These are phyloP conservation scores for Gortyna flavago DNA, from an alignment of 2,888 invertebrate species.

Conservation along the genomic window DNA sequence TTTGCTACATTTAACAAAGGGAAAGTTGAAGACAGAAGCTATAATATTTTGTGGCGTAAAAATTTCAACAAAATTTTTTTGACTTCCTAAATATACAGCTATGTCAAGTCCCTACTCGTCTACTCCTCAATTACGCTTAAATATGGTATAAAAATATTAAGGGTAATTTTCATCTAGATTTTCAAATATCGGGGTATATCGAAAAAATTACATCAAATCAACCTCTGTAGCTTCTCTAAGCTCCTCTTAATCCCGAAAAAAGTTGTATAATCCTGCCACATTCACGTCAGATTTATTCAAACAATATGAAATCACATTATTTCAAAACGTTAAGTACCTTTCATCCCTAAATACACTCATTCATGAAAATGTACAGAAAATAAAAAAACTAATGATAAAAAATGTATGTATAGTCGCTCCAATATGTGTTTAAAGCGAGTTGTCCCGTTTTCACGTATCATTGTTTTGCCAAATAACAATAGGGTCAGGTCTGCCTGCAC, in stretches of 20 bases:
- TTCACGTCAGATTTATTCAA: constrained; percentile 17
- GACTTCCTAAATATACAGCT: constrained; percentile 5
- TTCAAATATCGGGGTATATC: not conserved
- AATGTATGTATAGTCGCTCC: constrained; percentile 50
- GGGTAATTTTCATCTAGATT: not conserved
- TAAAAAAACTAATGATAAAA: constrained; percentile 39
- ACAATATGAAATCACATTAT: constrained; percentile 42
- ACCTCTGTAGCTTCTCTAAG: constrained; percentile 1
- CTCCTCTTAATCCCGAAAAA: constrained; percentile 26
- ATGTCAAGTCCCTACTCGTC: not conserved
- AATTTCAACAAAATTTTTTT: not conserved
- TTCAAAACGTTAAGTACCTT: constrained; percentile 48
- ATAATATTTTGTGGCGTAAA: constrained; percentile 32
- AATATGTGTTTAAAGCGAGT: constrained; percentile 63
- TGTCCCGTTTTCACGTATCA: constrained; percentile 60
- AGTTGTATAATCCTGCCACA: constrained; percentile 22
- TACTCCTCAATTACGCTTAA: not conserved
- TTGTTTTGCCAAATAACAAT: constrained; percentile 63
- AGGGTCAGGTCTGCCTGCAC: constrained; percentile 55
- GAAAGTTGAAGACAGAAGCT: constrained; percentile 17
- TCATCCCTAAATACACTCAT: constrained; percentile 44
- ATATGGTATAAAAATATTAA: not conserved
- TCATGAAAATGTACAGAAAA: constrained; percentile 42
- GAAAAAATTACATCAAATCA: constrained; percentile 12
- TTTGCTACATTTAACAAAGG: constrained; percentile 34